Conservation (phyloP, 2,888 invertebrate genomes). For the Atrina japonica region DNA sequence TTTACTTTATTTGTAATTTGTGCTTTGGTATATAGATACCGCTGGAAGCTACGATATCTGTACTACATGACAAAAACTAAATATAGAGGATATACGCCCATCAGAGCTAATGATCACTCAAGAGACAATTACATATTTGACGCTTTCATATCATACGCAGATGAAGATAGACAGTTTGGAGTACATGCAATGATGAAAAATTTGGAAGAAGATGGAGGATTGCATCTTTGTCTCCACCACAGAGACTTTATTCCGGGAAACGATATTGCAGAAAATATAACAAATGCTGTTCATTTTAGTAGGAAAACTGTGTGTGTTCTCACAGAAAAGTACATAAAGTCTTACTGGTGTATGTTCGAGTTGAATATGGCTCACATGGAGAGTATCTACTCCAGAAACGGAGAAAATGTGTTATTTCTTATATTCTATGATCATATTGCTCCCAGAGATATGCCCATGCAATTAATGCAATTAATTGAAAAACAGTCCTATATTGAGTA, state of each 20-base stretch:
- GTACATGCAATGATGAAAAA: conserved; percentile 24
- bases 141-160: conserved; percentile 57
- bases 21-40: conserved; percentile 26
- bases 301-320: conserved; percentile 53
- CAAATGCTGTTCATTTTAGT: conserved; percentile 50
- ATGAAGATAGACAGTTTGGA: conserved; percentile 40
- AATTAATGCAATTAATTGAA: conserved; percentile 27
- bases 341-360: conserved; percentile 57
- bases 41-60: conserved; percentile 36
- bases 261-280: conserved; percentile 52
- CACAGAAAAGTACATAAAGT: conserved; percentile 43
- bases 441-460: conserved; percentile 15
- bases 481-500: conserved; percentile 38
- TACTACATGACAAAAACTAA: conserved; percentile 33
- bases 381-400: conserved; percentile 37
- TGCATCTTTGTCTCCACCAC: conserved; percentile 36
- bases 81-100: conserved; percentile 9
- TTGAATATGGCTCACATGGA: conserved; percentile 54
- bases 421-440: conserved; percentile 38
- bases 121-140: conserved; percentile 47
- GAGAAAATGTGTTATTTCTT: conserved; percentile 29
- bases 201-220: conserved; percentile 35
- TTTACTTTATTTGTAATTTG: not conserved
- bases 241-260: conserved; percentile 54
- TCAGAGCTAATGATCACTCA: not conserved